Base-by-base conservation (phyloP, 1,140 invertebrate species). In the Apis dorsata region DNA sequence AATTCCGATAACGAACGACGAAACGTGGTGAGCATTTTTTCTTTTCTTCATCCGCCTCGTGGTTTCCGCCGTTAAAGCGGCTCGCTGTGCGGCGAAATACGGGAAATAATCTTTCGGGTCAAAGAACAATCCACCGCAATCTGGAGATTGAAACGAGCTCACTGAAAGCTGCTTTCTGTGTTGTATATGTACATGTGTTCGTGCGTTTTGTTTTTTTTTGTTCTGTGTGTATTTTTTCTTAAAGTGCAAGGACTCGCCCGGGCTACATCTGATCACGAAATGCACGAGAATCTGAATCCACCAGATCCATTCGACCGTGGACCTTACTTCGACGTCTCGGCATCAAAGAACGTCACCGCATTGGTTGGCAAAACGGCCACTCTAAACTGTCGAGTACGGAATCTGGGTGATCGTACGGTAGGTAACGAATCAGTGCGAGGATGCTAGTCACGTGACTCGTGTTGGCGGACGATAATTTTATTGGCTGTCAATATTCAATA, bases 341-440 rank as follows among this genome's bases (percentile, higher is more conserved):
- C 95, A 75, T 97, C 97, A 1, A 96, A 95, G 88, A 97, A 98
- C 91, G 96, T 97, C 34, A 97, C 97, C 63, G 97, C 97, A 2
- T 94, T 97, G 9, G 96, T 97, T 7, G 97, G 97, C 44, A 97
- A 97, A 91, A 96, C 96, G 0, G 97, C 97, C 11, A 95, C 96
- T 85, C 94, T 98, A 13, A 96, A 96, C 87, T 98, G 97, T 93
- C 95, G 96, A 71, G 96, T 98, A 11, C 95, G 96, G 87, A 97
- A 97, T 92, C 95, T 97, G 70, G 97, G 96, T 44, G 97, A 97
- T 88, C 95, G 96, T 91, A 97, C 97, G 94, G 97, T 97, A 92
- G n/a, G 72, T 68, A 69, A 73, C 51, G 11, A 49, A 12, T 19
- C 55, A 5, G 44, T 71, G 65, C 55, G 28, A 53, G 17, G 24